Percentiles rank a stretch among this genome's conserved stretches.
These are phyloP conservation scores for Pollenia griseotomentosa DNA, from an alignment of 2,888 invertebrate species.

Conservation along the genomic window DNA sequence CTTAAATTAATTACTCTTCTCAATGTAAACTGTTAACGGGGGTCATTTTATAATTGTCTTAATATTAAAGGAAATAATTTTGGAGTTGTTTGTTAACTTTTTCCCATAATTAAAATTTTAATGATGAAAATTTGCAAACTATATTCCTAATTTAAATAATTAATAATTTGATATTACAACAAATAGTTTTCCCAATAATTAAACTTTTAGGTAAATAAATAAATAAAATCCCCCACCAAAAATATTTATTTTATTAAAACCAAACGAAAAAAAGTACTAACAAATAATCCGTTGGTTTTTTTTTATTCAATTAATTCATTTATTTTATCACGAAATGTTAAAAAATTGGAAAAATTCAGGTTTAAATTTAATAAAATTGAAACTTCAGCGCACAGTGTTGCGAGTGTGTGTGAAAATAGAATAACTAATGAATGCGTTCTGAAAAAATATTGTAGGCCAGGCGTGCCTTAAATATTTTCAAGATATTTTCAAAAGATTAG, in stretches of 20 bases:
- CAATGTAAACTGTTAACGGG: no score
- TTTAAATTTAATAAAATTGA: slow-evolving; percentile 46
- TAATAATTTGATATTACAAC: no score
- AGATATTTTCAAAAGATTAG: no score
- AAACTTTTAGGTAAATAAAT: background rate
- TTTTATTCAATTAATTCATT: slow-evolving; percentile 34
- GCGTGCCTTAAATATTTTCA: no score
- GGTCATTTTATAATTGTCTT: no score
- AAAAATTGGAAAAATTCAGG: slow-evolving; percentile 56
- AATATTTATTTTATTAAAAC: slow-evolving; percentile 26
- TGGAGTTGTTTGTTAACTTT: no score
- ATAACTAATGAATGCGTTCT: background rate
- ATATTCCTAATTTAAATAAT: no score
- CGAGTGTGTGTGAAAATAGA: background rate
- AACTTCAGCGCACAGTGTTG: slow-evolving; percentile 12
- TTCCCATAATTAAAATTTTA: no score
- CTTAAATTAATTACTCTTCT: no score
- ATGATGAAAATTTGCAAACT: no score
- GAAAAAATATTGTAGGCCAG: background rate
- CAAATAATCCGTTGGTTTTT: background rate
- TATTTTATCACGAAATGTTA: slow-evolving; percentile 58
- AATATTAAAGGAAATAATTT: no score
- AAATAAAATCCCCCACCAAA: background rate
- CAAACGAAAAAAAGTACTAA: background rate
- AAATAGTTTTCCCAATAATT: no score